phyloP scores from a whole-genome alignment of 2,888 invertebrate species.

The Drosophila aldrichi region DNA sequence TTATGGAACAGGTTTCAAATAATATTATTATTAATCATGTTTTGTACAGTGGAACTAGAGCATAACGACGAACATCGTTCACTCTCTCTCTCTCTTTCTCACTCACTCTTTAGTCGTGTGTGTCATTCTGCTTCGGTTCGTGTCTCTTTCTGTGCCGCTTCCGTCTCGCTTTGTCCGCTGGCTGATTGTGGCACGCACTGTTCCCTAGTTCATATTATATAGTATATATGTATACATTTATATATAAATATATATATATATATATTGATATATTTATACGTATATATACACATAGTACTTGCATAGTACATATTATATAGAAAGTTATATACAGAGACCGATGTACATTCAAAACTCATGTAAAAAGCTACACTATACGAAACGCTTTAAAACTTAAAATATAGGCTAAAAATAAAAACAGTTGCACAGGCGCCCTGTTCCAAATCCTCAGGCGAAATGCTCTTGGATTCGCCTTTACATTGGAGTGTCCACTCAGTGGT shows the following conservation, averaged over 20 bases:
- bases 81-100: background rate
- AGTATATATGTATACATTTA: conserved; percentile 23
- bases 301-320: conserved; percentile 13
- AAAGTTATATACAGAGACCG: conserved; percentile 29
- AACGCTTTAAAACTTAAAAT: conserved; percentile 32
- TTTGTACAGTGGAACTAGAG: conserved; percentile 61
- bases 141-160: background rate
- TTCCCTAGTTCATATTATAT: conserved; percentile 23
- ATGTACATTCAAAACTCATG: conserved; percentile 17
- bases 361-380: conserved; percentile 29
- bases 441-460: background rate
- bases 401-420: conserved; percentile 6
- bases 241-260: conserved; percentile 27
- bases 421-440: conserved; percentile 28
- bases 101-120: background rate
- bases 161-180: background rate
- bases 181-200: conserved; percentile 6
- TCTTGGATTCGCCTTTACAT: background rate
- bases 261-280: conserved; percentile 19
- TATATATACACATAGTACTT: conserved; percentile 12
- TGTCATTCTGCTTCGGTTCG: background rate
- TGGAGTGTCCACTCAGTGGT: background rate
- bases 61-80: conserved; percentile 10
- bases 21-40: conserved; percentile 38
- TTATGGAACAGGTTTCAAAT: conserved; percentile 45